Conservation (phyloP, 2,888 invertebrate genomes). For the Orthosia incerta region DNA sequence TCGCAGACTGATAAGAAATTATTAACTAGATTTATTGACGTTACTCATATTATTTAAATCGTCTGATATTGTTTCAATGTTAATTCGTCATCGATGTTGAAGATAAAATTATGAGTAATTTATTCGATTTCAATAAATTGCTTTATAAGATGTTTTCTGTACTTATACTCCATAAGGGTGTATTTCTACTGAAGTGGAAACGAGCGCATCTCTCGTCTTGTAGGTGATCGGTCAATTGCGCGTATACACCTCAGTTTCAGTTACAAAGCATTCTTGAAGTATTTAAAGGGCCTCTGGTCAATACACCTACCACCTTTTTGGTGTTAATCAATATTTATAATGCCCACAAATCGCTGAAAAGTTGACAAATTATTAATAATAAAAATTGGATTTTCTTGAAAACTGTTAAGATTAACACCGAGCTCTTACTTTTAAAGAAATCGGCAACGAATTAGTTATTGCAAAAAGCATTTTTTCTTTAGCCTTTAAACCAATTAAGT, state of each 20-base stretch:
- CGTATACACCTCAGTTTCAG: too few species aligned
- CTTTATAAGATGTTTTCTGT: not conserved
- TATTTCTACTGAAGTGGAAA: too few species aligned
- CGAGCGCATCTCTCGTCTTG: too few species aligned
- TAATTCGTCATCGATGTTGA: conserved; percentile 3
- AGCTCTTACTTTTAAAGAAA: not conserved
- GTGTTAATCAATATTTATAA: not conserved
- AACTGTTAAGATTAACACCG: not conserved
- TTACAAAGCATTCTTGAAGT: too few species aligned
- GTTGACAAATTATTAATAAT: too few species aligned
- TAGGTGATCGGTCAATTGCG: too few species aligned
- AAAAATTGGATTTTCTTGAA: not conserved
- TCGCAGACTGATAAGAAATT: conserved; percentile 14
- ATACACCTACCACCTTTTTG: not conserved
- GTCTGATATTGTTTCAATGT: conserved; percentile 11
- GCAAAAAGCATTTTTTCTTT: not conserved
- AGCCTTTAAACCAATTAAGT: not conserved
- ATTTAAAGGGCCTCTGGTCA: too few species aligned
- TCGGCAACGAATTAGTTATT: not conserved
- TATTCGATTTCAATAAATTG: not conserved
- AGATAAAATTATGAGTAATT: not conserved
- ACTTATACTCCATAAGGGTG: too few species aligned
- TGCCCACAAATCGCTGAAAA: not conserved
- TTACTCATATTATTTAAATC: not conserved
- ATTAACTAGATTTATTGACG: not conserved